Percentiles rank a stretch among this genome's conserved stretches.
Evolutionary conservation across 2,888 invertebrate species (phyloP).

Genomic region (Sarcophaga rosellei): DNA sequence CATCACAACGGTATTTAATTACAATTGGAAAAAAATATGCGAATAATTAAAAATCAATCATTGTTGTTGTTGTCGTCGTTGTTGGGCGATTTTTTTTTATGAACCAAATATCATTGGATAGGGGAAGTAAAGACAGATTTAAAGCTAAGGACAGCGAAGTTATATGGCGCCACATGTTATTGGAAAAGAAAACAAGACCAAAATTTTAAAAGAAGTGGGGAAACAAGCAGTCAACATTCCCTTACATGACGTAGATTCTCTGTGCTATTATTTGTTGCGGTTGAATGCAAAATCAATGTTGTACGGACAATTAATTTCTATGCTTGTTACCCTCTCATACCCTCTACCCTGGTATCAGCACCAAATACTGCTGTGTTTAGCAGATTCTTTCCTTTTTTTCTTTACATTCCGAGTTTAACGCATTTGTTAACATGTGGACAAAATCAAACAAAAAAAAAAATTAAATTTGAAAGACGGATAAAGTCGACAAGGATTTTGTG

Average conservation of each 20-base stretch:
- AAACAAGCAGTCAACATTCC: constrained; percentile 34
- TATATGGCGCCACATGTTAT: constrained; percentile 27
- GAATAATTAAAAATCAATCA: constrained; percentile 71
- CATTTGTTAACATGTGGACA: constrained; percentile 6
- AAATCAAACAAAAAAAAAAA: neutral
- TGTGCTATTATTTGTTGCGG: constrained; percentile 36
- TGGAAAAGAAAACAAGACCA: neutral
- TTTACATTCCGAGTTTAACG: neutral
- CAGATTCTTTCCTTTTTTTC: too few relatives aligned
- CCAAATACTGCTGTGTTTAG: too few relatives aligned
- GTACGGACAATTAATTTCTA: constrained; percentile 69
- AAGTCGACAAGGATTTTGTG: constrained; percentile 8
- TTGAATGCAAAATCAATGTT: constrained; percentile 69
- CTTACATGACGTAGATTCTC: constrained; percentile 24
- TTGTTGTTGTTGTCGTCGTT: constrained; percentile 49
- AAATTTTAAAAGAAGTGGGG: constrained; percentile 6
- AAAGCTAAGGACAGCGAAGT: neutral
- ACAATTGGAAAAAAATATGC: constrained; percentile 65
- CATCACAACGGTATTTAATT: constrained; percentile 64
- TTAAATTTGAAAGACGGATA: neutral
- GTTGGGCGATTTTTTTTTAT: neutral
- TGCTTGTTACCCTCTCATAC: constrained; percentile 25
- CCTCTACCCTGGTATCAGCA: neutral
- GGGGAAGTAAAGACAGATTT: neutral
- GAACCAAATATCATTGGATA: constrained; percentile 14